Conservation (phyloP, 2,797 vertebrate species). For the Leptoclinus maculatus region DNA sequence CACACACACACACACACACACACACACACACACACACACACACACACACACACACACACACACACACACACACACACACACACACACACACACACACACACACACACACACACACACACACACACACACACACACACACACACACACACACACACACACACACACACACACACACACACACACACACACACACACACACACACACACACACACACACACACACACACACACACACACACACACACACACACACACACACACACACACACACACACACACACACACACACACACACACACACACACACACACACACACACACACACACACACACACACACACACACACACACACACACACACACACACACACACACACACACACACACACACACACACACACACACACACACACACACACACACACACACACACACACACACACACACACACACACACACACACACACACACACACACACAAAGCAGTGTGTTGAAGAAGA, state of each 20-base stretch:
- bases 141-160: background rate
- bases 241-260: slow-evolving; percentile 10
- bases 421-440: slow-evolving; percentile 6
- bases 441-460: slow-evolving; percentile 19
- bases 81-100: slow-evolving; percentile 9
- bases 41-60: slow-evolving; percentile 10
- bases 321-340: slow-evolving; percentile 9
- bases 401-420: slow-evolving; percentile 10
- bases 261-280: background rate
- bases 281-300: slow-evolving; percentile 10
- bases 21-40: background rate
- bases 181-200: slow-evolving; percentile 7
- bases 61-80: slow-evolving; percentile 7
- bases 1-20: slow-evolving; percentile 10
- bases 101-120: slow-evolving; percentile 10
- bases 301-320: slow-evolving; percentile 7
- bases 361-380: slow-evolving; percentile 10
- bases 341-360: slow-evolving; percentile 10
- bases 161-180: slow-evolving; percentile 10
- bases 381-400: background rate
- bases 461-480: slow-evolving; percentile 16
- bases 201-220: slow-evolving; percentile 9
- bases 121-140: slow-evolving; percentile 10
- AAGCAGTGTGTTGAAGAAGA: slow-evolving; percentile 62
- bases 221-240: slow-evolving; percentile 10